Conservation (phyloP, 2,113 vertebrate species). For the Phalacrocorax aristotelis region DNA sequence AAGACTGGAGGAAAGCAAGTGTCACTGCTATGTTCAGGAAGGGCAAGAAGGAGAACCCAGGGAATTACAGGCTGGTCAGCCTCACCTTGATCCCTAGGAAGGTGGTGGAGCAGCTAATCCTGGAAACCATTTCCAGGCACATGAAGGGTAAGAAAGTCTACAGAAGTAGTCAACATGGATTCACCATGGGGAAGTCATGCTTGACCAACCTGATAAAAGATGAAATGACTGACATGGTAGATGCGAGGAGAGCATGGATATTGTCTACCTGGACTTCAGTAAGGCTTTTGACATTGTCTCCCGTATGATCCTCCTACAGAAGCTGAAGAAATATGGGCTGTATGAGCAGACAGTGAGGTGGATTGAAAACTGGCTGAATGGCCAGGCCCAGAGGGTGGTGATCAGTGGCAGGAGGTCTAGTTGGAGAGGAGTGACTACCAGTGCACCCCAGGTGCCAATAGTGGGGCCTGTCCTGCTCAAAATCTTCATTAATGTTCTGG, state of each 20-base stretch:
- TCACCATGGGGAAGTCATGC: neutral
- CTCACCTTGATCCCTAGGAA: neutral
- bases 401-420: neutral
- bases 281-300: neutral
- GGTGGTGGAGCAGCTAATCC: neutral
- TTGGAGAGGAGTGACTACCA: neutral
- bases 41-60: neutral
- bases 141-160: neutral
- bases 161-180: neutral
- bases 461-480: neutral
- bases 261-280: neutral
- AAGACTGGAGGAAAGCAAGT: neutral
- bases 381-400: neutral
- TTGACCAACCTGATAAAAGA: neutral
- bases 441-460: neutral
- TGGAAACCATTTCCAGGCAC: neutral
- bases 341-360: neutral
- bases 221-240: neutral
- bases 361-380: neutral
- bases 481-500: neutral
- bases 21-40: neutral
- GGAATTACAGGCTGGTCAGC: neutral
- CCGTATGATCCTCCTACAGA: neutral
- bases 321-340: neutral
- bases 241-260: neutral